phyloP scores from a whole-genome alignment of 2,113 vertebrate species.

The Meriones unguiculatus region DNA sequence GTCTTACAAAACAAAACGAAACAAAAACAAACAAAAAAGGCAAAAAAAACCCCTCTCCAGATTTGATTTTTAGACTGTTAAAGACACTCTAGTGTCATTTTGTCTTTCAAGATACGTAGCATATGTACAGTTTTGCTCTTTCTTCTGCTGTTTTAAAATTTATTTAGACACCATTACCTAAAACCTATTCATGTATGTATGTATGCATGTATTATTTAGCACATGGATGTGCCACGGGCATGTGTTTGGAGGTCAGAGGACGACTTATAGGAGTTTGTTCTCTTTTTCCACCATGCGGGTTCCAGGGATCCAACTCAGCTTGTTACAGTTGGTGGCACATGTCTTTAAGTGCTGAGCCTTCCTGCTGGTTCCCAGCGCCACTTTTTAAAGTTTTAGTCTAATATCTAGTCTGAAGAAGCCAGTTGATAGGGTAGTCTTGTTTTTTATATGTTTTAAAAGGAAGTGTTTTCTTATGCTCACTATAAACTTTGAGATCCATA shows the following conservation, averaged over 20 bases:
- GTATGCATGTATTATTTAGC: neutral
- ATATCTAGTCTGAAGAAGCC: neutral
- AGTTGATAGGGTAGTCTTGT: neutral
- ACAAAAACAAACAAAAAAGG: too few species aligned
- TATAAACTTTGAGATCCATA: neutral
- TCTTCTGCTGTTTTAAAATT: neutral
- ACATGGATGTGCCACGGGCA: too few species aligned
- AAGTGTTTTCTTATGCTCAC: conserved; percentile 27
- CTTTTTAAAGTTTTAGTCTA: neutral
- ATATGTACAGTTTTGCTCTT: neutral
- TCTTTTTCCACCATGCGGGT: neutral
- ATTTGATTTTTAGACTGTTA: neutral
- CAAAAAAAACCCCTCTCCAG: neutral
- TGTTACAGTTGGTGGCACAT: neutral
- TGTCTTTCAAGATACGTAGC: conserved; percentile 45
- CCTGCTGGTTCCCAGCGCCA: neutral
- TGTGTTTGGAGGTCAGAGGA: neutral
- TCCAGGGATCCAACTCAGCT: neutral
- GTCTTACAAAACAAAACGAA: too few species aligned
- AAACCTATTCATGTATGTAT: neutral
- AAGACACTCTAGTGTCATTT: conserved; percentile 25
- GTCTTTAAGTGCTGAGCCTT: neutral
- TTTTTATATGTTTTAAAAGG: neutral
- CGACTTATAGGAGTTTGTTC: too few species aligned
- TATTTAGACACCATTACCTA: neutral